Percentiles rank a stretch among this genome's conserved stretches.
phyloP scores from a whole-genome alignment of 37 sponge, comb jelly and placozoan species.

The Eunapius fragilis region DNA sequence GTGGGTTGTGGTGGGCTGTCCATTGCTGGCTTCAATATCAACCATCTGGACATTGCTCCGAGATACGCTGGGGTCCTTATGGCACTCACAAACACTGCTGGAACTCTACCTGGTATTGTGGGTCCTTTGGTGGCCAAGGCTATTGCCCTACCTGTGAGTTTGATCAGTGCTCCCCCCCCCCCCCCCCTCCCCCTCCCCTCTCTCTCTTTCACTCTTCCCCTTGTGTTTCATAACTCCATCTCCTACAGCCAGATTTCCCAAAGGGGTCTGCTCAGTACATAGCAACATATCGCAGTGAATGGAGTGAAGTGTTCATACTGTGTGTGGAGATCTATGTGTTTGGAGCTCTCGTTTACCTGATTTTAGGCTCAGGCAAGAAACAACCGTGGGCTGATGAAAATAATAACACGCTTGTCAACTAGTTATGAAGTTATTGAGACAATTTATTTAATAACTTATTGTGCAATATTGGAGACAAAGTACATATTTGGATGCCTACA shows the following conservation, averaged over 20 bases:
- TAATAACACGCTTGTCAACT: not conserved
- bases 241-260: conserved; percentile 17
- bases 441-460: not conserved
- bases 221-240: not conserved
- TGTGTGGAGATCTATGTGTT: conserved; percentile 76
- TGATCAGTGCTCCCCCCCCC: not conserved
- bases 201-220: too few species aligned
- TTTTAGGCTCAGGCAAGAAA: conserved; percentile 68
- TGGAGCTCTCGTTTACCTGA: conserved; percentile 60
- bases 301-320: conserved; percentile 85
- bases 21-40: conserved; percentile 66
- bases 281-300: conserved; percentile 46
- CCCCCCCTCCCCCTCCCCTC: too few species aligned
- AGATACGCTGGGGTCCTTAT: conserved; percentile 84
- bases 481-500: too few species aligned
- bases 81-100: conserved; percentile 85
- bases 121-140: conserved; percentile 79
- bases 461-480: too few species aligned
- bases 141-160: conserved; percentile 41
- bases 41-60: conserved; percentile 90
- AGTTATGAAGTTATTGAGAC: too few species aligned
- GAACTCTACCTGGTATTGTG: conserved; percentile 83
- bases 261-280: conserved; percentile 17
- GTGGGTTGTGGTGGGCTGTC: conserved; percentile 53
- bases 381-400: conserved; percentile 77